A percentile compares a stretch with the other conserved stretches of the same genome.
phyloP scores from a whole-genome alignment of 2,888 invertebrate genomes.

The Pelosia muscerda region DNA sequence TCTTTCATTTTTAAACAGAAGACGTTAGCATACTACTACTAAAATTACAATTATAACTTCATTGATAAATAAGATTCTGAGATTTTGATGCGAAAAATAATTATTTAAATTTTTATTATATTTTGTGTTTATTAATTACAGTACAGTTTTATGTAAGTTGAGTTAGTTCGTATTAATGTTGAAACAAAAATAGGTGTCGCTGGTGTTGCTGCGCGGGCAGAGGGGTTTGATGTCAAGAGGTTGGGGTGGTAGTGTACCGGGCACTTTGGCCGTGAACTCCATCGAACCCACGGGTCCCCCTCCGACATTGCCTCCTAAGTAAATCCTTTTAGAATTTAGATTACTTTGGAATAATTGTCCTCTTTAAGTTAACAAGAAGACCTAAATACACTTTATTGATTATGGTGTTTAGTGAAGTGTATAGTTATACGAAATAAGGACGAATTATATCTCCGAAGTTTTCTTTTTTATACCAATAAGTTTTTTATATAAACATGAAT shows the following conservation, averaged over 20 bases:
- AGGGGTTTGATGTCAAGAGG: slow-evolving; percentile 28
- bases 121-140: slow-evolving; percentile 1
- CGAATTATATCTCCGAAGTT: not conserved
- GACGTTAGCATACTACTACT: not conserved
- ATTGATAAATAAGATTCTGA: not conserved
- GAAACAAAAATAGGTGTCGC: slow-evolving; percentile 69
- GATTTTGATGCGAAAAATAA: not conserved
- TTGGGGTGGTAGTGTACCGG: slow-evolving; percentile 44
- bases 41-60: not conserved
- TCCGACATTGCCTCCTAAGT: slow-evolving; percentile 46
- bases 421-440: too few relatives aligned
- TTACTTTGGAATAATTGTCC: slow-evolving; percentile 15
- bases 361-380: not conserved
- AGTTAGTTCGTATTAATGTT: slow-evolving; percentile 44
- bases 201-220: slow-evolving; percentile 50
- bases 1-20: not conserved
- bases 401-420: not conserved
- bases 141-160: slow-evolving; percentile 13
- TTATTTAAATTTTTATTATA: not conserved
- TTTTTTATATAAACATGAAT: too few relatives aligned
- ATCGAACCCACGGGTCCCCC: slow-evolving; percentile 69
- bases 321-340: slow-evolving; percentile 48
- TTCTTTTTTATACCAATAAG: too few relatives aligned
- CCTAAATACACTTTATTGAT: not conserved
- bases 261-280: slow-evolving; percentile 79